Evolutionary conservation across 1,140 invertebrate genomes (phyloP).

Genomic region (Elysia chlorotica): DNA sequence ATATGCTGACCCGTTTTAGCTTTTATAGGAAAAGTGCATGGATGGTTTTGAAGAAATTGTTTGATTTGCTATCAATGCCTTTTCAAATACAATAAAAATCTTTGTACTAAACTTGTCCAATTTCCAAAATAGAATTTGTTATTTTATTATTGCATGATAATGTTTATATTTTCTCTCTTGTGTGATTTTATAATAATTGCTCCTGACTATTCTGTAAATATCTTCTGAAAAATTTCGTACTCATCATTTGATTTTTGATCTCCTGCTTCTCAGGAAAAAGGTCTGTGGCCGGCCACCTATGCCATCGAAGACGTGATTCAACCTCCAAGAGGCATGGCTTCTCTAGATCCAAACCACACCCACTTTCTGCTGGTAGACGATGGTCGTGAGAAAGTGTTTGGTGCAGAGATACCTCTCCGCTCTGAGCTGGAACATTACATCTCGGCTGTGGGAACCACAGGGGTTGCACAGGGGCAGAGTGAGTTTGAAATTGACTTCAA

Average conservation of each 20-base stretch:
- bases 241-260: no score
- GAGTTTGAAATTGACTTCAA: no score
- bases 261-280: conserved; percentile 27
- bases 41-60: no score
- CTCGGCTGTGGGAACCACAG: conserved; percentile 47
- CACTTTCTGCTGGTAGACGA: conserved; percentile 64
- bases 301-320: conserved; percentile 31
- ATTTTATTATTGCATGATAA: no score
- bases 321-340: conserved; percentile 20
- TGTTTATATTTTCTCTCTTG: neutral
- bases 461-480: conserved; percentile 38
- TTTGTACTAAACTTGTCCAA: no score
- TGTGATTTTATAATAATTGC: neutral
- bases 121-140: no score
- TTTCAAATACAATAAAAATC: no score
- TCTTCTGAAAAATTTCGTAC: no score
- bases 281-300: conserved; percentile 42
- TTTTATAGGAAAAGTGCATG: no score
- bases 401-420: conserved; percentile 57
- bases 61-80: no score
- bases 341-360: conserved; percentile 62
- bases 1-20: no score
- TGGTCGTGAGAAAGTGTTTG: conserved; percentile 58
- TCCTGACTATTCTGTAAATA: neutral
- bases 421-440: conserved; percentile 49